These are phyloP conservation scores for Mallateleia sp. DNA, from an alignment of 2,888 invertebrate species.

Conservation along the genomic window DNA sequence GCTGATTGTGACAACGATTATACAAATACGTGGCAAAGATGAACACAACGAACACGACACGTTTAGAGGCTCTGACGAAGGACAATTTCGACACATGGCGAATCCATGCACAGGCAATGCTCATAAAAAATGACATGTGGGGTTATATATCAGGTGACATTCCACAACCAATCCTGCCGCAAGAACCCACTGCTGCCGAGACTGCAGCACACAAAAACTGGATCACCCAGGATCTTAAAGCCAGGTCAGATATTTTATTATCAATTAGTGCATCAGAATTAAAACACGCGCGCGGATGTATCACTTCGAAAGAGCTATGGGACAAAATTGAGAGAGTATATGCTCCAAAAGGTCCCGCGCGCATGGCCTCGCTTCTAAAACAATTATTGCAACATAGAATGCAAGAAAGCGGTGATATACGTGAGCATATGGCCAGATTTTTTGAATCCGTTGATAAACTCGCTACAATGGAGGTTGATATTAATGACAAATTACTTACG, in stretches of 20 bases:
- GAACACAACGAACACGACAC: neutral
- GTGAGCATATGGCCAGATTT: conserved; percentile 63
- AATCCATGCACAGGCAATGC: conserved; percentile 70
- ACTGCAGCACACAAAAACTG: too few species aligned
- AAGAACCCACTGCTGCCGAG: neutral
- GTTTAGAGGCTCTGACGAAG: neutral
- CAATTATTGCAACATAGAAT: conserved; percentile 37
- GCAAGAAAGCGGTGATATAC: conserved; percentile 60
- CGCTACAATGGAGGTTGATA: conserved; percentile 62
- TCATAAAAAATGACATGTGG: conserved; percentile 75
- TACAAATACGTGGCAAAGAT: neutral
- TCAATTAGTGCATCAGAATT: conserved; percentile 53
- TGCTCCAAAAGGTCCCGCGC: conserved; percentile 46
- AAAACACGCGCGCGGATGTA: conserved; percentile 37
- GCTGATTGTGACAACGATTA: too few species aligned
- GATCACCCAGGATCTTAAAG: conserved; percentile 31
- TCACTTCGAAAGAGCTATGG: conserved; percentile 49
- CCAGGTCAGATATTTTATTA: conserved; percentile 32
- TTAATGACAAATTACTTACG: conserved; percentile 60
- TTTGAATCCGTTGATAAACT: conserved; percentile 77
- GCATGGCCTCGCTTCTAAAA: conserved; percentile 45
- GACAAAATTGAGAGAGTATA: conserved; percentile 23
- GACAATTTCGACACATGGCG: conserved; percentile 74
- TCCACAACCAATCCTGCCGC: neutral
- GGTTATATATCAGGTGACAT: conserved; percentile 62